Evolutionary conservation across 2,888 invertebrate genomes (phyloP).

Genomic region (Abrostola triplasia): DNA sequence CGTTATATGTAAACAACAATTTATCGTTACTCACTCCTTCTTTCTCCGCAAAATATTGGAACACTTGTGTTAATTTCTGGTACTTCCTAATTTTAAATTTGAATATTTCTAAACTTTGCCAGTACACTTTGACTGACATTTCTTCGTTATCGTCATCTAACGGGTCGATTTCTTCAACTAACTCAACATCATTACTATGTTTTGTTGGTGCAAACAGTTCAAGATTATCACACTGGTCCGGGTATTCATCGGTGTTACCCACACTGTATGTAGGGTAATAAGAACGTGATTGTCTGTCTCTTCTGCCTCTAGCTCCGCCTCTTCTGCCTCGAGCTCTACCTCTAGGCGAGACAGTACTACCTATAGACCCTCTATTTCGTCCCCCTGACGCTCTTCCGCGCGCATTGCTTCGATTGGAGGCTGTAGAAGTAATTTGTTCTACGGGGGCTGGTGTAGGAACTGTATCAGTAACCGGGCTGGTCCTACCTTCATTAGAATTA

Average conservation of each 20-base stretch:
- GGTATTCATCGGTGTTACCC: constrained; percentile 78
- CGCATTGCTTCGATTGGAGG: constrained; percentile 1
- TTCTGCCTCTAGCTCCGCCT: background rate
- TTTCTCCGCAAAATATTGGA: constrained; percentile 73
- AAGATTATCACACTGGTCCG: constrained; percentile 68
- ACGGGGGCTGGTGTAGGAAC: background rate
- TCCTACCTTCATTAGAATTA: constrained; percentile 32
- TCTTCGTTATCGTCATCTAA: constrained; percentile 76
- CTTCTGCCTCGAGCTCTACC: constrained; percentile 34
- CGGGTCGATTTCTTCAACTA: constrained; percentile 55
- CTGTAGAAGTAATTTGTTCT: background rate
- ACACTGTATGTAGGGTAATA: constrained; percentile 67
- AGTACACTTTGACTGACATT: constrained; percentile 81
- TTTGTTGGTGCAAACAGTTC: constrained; percentile 63
- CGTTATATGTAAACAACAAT: constrained; percentile 77
- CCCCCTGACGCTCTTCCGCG: background rate
- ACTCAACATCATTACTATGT: constrained; percentile 47
- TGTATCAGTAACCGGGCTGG: constrained; percentile 11
- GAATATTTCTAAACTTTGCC: constrained; percentile 77
- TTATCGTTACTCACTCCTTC: constrained; percentile 72
- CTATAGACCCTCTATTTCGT: constrained; percentile 14
- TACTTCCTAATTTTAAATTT: constrained; percentile 77
- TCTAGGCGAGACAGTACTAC: constrained; percentile 11
- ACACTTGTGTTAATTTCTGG: constrained; percentile 79
- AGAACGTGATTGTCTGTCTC: background rate